Evolutionary conservation across 2,113 vertebrate genomes (phyloP).

Genomic region (Elgaria multicarinata): DNA sequence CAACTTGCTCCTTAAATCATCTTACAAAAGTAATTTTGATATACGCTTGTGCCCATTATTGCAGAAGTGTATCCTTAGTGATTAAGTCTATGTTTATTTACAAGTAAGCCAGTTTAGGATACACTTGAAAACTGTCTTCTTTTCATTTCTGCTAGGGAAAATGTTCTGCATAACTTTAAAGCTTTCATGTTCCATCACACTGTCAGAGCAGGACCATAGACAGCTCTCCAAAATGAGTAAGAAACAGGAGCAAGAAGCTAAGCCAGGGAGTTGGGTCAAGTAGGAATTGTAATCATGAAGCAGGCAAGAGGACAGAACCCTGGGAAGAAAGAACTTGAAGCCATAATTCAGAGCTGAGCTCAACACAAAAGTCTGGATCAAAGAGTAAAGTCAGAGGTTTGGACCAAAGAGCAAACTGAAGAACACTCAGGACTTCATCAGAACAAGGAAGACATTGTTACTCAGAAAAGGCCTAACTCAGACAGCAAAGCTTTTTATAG

Average conservation of each 20-base stretch:
- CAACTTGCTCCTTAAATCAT: background rate
- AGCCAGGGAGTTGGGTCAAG: background rate
- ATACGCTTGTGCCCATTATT: background rate
- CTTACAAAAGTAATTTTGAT: background rate
- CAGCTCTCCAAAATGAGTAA: background rate
- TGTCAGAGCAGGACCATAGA: no score
- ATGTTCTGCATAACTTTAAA: background rate
- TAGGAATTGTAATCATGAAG: background rate
- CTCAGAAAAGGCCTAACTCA: no score
- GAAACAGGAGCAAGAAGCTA: background rate
- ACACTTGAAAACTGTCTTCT: background rate
- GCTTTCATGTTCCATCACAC: no score
- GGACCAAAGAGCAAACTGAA: no score
- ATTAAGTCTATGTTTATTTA: background rate
- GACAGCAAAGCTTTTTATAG: background rate
- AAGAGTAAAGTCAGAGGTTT: no score
- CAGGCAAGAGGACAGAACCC: background rate
- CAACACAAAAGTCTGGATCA: no score
- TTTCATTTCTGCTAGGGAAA: background rate
- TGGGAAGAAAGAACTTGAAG: no score
- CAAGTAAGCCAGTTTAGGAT: background rate
- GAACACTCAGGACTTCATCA: background rate
- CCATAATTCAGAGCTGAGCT: no score
- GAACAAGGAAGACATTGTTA: background rate
- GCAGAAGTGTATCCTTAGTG: background rate